A percentile compares a stretch with the other conserved stretches of the same genome.
phyloP scores from a whole-genome alignment of 1,140 invertebrate genomes.

The Sminthurides bifidus region DNA sequence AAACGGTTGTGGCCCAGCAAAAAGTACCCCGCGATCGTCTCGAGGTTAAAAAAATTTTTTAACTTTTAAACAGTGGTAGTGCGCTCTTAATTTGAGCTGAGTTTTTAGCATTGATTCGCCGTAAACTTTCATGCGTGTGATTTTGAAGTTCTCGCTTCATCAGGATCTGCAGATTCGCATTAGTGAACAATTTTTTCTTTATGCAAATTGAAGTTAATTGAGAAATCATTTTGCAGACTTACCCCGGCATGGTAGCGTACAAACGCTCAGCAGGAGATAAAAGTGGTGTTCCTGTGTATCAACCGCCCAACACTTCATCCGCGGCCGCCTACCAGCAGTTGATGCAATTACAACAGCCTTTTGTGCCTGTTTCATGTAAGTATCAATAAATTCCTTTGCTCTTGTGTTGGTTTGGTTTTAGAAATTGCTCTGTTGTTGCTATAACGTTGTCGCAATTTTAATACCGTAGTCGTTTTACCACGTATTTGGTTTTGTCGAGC shows the following conservation, averaged over 20 bases:
- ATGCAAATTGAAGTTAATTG: background rate
- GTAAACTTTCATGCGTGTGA: background rate
- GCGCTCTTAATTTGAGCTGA: background rate
- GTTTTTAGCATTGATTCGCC: background rate
- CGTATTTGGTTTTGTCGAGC: background rate
- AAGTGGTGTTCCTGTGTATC: slow-evolving; percentile 87
- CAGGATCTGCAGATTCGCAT: no score
- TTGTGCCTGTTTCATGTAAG: slow-evolving; percentile 45
- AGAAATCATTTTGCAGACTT: slow-evolving; percentile 52
- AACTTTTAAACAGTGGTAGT: background rate
- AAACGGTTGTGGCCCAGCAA: slow-evolving; percentile 65
- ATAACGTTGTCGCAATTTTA: background rate
- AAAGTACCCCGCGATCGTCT: slow-evolving; percentile 88
- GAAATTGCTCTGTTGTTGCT: background rate
- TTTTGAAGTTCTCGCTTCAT: background rate
- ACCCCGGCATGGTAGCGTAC: slow-evolving; percentile 86
- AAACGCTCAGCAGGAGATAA: slow-evolving; percentile 83
- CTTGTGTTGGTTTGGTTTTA: slow-evolving; percentile 49
- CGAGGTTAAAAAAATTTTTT: slow-evolving; percentile 55
- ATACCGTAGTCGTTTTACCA: background rate
- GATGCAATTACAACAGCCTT: slow-evolving; percentile 85
- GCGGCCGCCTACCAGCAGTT: slow-evolving; percentile 80
- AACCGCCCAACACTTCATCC: slow-evolving; percentile 50
- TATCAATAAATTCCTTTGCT: slow-evolving; percentile 22
- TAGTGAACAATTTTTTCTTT: background rate